phyloP scores from a whole-genome alignment of 2,113 vertebrate species.

The Struthidea cinerea region DNA sequence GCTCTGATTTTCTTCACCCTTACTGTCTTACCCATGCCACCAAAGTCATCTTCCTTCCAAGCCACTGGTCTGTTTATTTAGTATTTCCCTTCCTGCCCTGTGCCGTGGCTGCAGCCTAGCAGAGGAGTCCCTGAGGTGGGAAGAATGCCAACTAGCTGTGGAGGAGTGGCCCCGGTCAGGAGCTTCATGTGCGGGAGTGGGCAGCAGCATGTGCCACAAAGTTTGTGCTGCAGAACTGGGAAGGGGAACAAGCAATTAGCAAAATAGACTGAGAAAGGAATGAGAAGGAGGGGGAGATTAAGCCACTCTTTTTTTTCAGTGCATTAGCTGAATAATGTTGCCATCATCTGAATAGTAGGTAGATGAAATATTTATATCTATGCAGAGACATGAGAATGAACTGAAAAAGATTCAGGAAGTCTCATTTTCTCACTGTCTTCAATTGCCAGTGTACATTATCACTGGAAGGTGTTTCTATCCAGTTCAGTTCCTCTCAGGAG shows the following conservation, averaged over 20 bases:
- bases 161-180: fast-evolving
- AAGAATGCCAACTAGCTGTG: not conserved
- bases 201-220: not conserved
- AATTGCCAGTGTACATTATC: not conserved
- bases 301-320: not conserved
- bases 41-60: not conserved
- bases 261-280: not conserved
- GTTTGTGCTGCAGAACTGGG: not conserved
- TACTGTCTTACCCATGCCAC: not conserved
- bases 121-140: not conserved
- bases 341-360: not conserved
- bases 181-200: not conserved
- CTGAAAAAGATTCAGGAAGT: not conserved
- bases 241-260: not conserved
- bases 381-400: not conserved
- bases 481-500: not conserved
- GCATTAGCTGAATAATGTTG: not conserved
- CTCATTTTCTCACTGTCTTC: not conserved
- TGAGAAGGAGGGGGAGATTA: not conserved
- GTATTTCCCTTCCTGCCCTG: not conserved
- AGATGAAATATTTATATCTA: not conserved
- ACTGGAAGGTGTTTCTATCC: not conserved
- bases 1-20: not conserved
- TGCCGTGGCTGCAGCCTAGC: not conserved
- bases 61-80: not conserved